Percentiles rank a stretch among this genome's conserved stretches.
These are phyloP conservation scores for Suncus etruscus DNA, from an alignment of 2,113 vertebrate species.

Conservation along the genomic window DNA sequence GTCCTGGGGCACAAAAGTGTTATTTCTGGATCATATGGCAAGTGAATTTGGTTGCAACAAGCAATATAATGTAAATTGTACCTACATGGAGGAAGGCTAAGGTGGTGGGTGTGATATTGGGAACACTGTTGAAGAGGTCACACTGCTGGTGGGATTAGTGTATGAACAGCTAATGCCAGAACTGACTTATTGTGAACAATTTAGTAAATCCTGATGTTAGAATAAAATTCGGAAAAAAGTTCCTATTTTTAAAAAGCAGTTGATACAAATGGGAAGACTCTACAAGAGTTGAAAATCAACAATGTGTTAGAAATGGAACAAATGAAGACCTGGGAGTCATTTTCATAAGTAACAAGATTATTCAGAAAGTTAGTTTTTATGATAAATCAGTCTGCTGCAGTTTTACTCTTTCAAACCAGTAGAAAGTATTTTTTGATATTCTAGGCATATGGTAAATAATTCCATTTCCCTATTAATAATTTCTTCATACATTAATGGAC, in stretches of 20 bases:
- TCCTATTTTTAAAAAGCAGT: neutral
- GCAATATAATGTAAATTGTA: no score
- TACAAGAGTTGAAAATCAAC: neutral
- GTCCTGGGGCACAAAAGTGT: no score
- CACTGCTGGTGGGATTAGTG: no score
- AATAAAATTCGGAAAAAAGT: no score
- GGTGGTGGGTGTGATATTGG: no score
- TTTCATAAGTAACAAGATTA: conserved; percentile 44
- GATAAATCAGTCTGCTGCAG: conserved; percentile 46
- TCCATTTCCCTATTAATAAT: conserved; percentile 38
- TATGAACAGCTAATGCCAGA: no score
- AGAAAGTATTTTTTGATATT: conserved; percentile 64
- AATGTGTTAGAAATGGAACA: neutral
- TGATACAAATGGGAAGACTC: neutral
- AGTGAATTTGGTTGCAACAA: no score
- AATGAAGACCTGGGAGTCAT: neutral
- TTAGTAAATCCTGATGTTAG: no score
- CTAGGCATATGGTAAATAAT: neutral
- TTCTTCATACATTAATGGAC: neutral
- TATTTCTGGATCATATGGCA: no score
- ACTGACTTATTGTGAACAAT: no score
- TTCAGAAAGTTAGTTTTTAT: conserved; percentile 40
- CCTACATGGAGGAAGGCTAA: no score
- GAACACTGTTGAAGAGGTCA: no score
- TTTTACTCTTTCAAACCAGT: conserved; percentile 66